Conservation (phyloP, 2,113 vertebrate genomes). For the Cranoglanis bouderius region DNA sequence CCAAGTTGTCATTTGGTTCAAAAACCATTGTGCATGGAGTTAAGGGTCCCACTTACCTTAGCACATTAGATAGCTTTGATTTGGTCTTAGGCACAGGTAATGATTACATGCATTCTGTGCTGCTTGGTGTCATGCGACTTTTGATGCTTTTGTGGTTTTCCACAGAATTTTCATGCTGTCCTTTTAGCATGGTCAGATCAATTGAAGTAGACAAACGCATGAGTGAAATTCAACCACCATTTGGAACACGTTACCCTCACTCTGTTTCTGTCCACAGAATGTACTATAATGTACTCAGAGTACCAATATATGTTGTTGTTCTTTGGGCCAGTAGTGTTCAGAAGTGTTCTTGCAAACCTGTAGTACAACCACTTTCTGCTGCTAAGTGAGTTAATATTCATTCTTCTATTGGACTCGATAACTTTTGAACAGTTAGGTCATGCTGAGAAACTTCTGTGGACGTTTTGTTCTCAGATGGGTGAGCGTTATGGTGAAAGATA, state of each 20-base stretch:
- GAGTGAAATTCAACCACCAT: slow-evolving; percentile 32
- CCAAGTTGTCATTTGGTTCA: slow-evolving; percentile 7
- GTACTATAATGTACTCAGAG: slow-evolving; percentile 46
- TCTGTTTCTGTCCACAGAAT: slow-evolving; percentile 46
- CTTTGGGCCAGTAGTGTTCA: slow-evolving; percentile 47
- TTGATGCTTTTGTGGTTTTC: slow-evolving; percentile 44
- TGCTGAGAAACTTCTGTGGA: neutral
- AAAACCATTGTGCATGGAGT: slow-evolving; percentile 33
- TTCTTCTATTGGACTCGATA: neutral
- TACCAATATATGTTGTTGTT: slow-evolving; percentile 38
- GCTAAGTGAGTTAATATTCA: neutral
- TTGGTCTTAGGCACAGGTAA: too few relatives aligned
- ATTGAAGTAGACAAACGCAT: slow-evolving; percentile 31
- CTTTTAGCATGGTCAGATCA: slow-evolving; percentile 43
- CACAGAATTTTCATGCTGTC: neutral
- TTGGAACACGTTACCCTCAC: neutral
- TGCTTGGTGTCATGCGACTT: slow-evolving; percentile 32
- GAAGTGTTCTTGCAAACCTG: slow-evolving; percentile 36
- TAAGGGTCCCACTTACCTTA: neutral
- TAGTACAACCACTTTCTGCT: slow-evolving; percentile 23
- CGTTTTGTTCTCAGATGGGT: neutral
- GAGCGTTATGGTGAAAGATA: neutral
- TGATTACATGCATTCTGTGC: neutral
- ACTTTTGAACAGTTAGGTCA: neutral
- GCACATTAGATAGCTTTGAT: neutral